Conservation (phyloP, 2,113 vertebrate species). For the Tragelaphus scriptus region DNA sequence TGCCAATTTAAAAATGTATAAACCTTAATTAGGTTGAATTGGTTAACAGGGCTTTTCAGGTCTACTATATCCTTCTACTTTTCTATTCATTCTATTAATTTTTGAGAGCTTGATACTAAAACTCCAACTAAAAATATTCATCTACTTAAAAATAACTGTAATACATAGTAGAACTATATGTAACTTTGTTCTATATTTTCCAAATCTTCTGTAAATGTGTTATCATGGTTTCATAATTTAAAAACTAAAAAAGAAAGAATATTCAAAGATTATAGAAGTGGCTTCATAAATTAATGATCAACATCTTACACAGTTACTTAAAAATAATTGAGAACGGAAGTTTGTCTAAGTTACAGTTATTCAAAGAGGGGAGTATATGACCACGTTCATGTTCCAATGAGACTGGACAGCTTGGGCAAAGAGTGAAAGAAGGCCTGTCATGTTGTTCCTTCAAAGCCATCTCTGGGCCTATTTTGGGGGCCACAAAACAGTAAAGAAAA, state of each 20-base stretch:
- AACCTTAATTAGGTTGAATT: not conserved
- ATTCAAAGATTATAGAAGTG: not conserved
- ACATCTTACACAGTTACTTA: not conserved
- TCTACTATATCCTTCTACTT: not conserved
- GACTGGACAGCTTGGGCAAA: not conserved
- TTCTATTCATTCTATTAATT: not conserved
- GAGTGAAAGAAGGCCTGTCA: not conserved
- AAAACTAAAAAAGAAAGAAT: not conserved
- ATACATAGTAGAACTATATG: not conserved
- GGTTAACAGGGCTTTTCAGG: not conserved
- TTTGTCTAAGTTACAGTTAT: not conserved
- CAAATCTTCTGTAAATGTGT: not conserved
- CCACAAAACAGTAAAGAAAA: not conserved
- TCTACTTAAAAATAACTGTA: not conserved
- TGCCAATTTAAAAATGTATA: not conserved
- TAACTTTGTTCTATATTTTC: not conserved
- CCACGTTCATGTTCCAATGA: not conserved
- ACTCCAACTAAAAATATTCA: not conserved
- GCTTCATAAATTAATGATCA: not conserved
- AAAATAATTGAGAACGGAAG: not conserved
- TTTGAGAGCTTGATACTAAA: not conserved
- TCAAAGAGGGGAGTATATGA: not conserved
- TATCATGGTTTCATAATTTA: not conserved
- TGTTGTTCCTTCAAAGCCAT: not conserved
- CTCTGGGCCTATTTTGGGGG: not conserved